A percentile compares a stretch with the other conserved stretches of the same genome.
Conservation (phyloP, 2,113 vertebrate species). For the Syngnathus scovelli region DNA sequence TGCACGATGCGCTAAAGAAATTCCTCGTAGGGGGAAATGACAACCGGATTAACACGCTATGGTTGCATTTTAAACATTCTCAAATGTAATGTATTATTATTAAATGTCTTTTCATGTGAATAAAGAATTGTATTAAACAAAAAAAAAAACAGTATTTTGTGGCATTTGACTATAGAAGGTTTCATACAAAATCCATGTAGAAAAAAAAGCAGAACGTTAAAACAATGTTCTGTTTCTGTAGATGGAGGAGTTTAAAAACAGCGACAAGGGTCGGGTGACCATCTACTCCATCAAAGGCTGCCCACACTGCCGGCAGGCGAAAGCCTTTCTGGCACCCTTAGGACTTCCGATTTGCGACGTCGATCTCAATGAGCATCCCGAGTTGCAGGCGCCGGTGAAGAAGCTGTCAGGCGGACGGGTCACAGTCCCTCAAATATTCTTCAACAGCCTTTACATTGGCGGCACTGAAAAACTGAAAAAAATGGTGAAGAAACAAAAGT, state of each 20-base stretch:
- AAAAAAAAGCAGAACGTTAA: not conserved
- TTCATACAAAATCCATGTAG: not conserved
- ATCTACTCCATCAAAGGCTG: conserved; percentile 72
- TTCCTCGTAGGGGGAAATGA: not conserved
- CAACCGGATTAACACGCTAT: not conserved
- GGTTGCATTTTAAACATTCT: not conserved
- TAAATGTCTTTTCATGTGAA: not conserved
- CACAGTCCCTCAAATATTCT: conserved; percentile 75
- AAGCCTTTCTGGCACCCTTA: conserved; percentile 52
- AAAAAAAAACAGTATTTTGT: too few species aligned
- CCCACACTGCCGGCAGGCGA: conserved; percentile 69
- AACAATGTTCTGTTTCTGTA: not conserved
- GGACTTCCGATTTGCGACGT: conserved; percentile 65
- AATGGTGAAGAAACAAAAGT: conserved; percentile 50
- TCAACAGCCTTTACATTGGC: conserved; percentile 69
- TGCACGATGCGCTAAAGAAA: not conserved
- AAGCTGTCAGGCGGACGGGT: conserved; percentile 59
- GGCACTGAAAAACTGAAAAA: conserved; percentile 69
- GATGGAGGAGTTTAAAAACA: conserved; percentile 54
- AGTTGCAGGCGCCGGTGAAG: conserved; percentile 55
- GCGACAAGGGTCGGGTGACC: conserved; percentile 59
- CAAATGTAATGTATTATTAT: not conserved
- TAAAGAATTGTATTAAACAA: too few species aligned
- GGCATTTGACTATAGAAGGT: not conserved
- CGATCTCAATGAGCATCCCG: conserved; percentile 59